Percentiles rank a stretch among this genome's conserved stretches.
Conservation (phyloP, 64 coral and sea anemone species). For the Acropora tenuis region DNA sequence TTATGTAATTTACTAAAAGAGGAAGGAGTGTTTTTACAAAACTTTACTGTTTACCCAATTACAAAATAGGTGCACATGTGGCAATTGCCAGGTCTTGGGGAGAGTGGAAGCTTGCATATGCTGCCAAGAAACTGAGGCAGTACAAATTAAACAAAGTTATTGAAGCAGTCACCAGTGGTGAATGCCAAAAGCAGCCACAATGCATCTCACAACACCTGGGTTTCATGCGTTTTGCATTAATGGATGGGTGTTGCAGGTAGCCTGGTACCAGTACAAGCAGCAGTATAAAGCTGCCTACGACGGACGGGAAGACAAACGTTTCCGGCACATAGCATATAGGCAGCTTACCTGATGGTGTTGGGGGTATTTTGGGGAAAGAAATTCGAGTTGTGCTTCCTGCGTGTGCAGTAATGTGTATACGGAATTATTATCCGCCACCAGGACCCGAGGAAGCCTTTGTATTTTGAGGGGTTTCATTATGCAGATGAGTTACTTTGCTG, state of each 20-base stretch:
- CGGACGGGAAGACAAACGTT: not conserved
- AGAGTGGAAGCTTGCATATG: not conserved
- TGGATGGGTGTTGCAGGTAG: conserved; percentile 8
- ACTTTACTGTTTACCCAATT: too few species aligned
- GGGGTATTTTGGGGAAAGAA: conserved; percentile 34
- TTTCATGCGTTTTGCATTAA: not conserved
- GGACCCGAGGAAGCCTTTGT: conserved; percentile 7
- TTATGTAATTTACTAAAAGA: too few species aligned
- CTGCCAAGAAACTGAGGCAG: not conserved
- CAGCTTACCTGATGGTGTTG: conserved; percentile 32
- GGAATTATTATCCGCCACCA: not conserved
- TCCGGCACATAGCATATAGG: conserved; percentile 19
- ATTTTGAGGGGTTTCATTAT: conserved; percentile 31
- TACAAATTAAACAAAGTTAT: not conserved
- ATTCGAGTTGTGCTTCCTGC: not conserved
- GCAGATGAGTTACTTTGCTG: conserved; percentile 35
- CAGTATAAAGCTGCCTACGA: not conserved
- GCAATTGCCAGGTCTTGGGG: not conserved
- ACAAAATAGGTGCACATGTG: not conserved
- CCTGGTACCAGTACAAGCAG: conserved; percentile 41
- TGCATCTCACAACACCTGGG: conserved; percentile 33
- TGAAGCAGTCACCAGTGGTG: not conserved
- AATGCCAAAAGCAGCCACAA: not conserved
- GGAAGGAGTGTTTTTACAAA: too few species aligned
- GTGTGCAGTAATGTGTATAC: conserved; percentile 21